Evolutionary conservation across 2,797 vertebrate species (phyloP).

Genomic region (Dendrocincla tyrannina): DNA sequence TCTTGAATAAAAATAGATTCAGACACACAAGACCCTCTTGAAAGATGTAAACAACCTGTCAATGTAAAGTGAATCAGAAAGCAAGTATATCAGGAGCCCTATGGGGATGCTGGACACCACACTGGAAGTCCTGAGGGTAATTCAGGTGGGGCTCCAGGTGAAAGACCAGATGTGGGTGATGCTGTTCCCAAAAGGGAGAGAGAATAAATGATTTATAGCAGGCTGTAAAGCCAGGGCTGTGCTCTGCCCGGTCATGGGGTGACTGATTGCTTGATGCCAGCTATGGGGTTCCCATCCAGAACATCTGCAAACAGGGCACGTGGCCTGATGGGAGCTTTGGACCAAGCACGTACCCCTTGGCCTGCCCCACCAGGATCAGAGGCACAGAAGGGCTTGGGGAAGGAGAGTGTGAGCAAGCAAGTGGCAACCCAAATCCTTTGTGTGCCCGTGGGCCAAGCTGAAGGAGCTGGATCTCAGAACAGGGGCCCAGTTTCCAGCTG

Average conservation of each 20-base stretch:
- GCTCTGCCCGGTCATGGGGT: neutral
- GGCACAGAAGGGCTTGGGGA: neutral
- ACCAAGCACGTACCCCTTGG: neutral
- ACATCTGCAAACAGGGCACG: neutral
- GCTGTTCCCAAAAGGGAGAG: neutral
- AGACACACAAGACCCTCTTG: neutral
- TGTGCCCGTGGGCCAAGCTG: fast-evolving
- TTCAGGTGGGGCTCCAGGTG: neutral
- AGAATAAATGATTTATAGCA: neutral
- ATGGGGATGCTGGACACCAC: neutral
- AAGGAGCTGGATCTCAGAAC: neutral
- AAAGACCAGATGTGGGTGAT: neutral
- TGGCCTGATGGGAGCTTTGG: neutral
- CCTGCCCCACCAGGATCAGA: neutral
- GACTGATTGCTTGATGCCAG: neutral
- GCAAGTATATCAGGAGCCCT: neutral
- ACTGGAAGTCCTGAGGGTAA: neutral
- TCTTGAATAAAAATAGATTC: neutral
- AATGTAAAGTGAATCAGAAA: neutral
- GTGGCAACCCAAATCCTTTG: fast-evolving
- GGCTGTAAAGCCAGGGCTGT: neutral
- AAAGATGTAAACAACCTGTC: neutral
- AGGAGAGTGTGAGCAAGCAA: fast-evolving
- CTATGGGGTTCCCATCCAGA: neutral
- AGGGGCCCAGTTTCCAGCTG: neutral